A percentile compares a stretch with the other conserved stretches of the same genome.
Evolutionary conservation across 2,888 invertebrate genomes (phyloP).

Genomic region (Pollenia amentaria): DNA sequence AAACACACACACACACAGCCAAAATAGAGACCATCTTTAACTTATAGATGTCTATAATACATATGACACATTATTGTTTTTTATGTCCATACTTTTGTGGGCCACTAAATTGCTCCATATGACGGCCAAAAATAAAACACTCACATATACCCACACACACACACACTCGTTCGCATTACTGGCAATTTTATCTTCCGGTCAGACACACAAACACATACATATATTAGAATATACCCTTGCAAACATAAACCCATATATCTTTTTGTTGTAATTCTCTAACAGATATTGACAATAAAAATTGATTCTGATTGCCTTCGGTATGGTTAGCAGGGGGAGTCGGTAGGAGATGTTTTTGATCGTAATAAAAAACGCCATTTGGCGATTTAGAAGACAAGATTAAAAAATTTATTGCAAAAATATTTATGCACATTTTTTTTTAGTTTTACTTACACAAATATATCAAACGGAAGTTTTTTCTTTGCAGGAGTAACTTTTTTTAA

Average conservation of each 20-base stretch:
- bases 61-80: conserved; percentile 53
- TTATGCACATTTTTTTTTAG: conserved; percentile 81
- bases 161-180: conserved; percentile 29
- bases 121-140: conserved; percentile 50
- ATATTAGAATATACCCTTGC: not conserved
- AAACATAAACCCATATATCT: conserved; percentile 34
- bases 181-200: conserved; percentile 66
- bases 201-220: not conserved
- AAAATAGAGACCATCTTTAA: conserved; percentile 5
- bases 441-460: not conserved
- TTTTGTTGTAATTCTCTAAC: conserved; percentile 47
- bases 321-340: conserved; percentile 44
- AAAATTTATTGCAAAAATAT: conserved; percentile 85
- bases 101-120: conserved; percentile 70
- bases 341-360: conserved; percentile 74
- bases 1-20: not conserved
- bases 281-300: conserved; percentile 78
- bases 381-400: conserved; percentile 85
- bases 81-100: conserved; percentile 59
- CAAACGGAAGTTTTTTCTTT: conserved; percentile 38
- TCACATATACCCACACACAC: conserved; percentile 6
- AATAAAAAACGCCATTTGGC: conserved; percentile 85
- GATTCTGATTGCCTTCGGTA: conserved; percentile 79
- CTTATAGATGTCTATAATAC: not conserved
- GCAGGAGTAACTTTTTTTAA: conserved; percentile 27